phyloP scores from a whole-genome alignment of 2,113 vertebrate species.

The Phycodurus eques region DNA sequence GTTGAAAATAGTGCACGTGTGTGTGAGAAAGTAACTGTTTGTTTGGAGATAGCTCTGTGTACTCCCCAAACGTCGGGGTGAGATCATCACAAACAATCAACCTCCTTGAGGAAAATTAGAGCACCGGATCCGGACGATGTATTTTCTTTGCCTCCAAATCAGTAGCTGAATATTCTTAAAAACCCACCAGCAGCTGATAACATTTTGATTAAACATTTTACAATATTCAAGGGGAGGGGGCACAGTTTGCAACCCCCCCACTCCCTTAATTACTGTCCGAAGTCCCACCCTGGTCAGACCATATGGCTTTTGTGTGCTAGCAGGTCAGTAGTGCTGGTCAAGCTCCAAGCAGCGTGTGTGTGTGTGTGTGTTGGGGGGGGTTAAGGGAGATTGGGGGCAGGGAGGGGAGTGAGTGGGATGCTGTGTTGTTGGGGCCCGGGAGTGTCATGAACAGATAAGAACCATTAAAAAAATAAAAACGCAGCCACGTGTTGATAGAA shows the following conservation, averaged over 20 bases:
- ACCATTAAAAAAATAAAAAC: constrained; percentile 26
- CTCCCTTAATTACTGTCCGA: constrained; percentile 45
- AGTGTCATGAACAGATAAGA: constrained; percentile 59
- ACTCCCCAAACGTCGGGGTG: constrained; percentile 45
- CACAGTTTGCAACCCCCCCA: constrained; percentile 37
- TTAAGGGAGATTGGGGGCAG: constrained; percentile 11
- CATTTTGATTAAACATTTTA: not conserved
- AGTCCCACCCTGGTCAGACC: constrained; percentile 44
- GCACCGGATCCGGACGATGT: constrained; percentile 13
- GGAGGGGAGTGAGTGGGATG: constrained; percentile 29
- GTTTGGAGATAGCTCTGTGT: constrained; percentile 50
- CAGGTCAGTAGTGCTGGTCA: constrained; percentile 60
- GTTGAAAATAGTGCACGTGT: constrained; percentile 40
- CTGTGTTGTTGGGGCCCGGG: constrained; percentile 22
- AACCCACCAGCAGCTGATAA: constrained; percentile 23
- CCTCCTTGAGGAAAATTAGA: constrained; percentile 37
- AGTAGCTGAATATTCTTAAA: not conserved
- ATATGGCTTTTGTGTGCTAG: constrained; percentile 58
- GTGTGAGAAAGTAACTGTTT: constrained; percentile 41
- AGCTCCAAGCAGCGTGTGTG: constrained; percentile 15
- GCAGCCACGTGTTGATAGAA: constrained; percentile 41
- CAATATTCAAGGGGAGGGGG: constrained; percentile 13
- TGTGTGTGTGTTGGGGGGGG: constrained; percentile 4
- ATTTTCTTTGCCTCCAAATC: not conserved
- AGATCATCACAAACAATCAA: constrained; percentile 53